A percentile compares a stretch with the other conserved stretches of the same genome.
Conservation (phyloP, 2,888 invertebrate species). For the Rhorus exstirpatorius region DNA sequence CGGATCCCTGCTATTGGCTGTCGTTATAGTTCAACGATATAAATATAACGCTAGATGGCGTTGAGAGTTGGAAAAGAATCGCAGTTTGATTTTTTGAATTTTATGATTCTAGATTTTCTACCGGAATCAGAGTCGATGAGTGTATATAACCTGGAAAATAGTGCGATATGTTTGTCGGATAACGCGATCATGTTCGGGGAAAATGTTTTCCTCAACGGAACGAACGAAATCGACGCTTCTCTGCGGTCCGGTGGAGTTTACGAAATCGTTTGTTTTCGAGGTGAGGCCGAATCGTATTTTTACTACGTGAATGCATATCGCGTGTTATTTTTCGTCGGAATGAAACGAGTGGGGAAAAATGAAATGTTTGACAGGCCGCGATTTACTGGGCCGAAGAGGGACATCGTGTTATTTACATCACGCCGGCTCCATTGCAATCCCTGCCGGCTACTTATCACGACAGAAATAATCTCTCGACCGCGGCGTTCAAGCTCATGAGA, state of each 20-base stretch:
- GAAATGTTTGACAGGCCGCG: conserved; percentile 77
- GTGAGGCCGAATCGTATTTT: conserved; percentile 68
- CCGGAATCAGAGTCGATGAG: too few species aligned
- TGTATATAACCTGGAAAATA: conserved; percentile 43
- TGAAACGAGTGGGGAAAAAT: neutral
- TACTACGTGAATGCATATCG: conserved; percentile 7
- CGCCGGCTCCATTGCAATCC: conserved; percentile 77
- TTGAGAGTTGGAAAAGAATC: too few species aligned
- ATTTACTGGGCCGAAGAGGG: conserved; percentile 83
- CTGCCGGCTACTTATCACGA: conserved; percentile 81
- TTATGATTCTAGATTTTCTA: too few species aligned
- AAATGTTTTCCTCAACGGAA: conserved; percentile 65
- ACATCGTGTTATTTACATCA: conserved; percentile 80
- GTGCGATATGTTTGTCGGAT: neutral
- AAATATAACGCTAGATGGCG: too few species aligned
- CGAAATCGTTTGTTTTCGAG: conserved; percentile 81
- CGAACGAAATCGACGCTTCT: conserved; percentile 75
- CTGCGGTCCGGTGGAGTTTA: conserved; percentile 75
- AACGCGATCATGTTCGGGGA: neutral
- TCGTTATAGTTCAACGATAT: too few species aligned
- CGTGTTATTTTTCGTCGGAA: neutral
- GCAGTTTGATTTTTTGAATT: too few species aligned
- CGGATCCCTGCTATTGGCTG: too few species aligned
- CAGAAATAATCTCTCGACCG: conserved; percentile 76
- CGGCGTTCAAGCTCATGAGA: conserved; percentile 80